Evolutionary conservation across 2,888 invertebrate genomes (phyloP).

Genomic region (Falcaria lacertinaria): DNA sequence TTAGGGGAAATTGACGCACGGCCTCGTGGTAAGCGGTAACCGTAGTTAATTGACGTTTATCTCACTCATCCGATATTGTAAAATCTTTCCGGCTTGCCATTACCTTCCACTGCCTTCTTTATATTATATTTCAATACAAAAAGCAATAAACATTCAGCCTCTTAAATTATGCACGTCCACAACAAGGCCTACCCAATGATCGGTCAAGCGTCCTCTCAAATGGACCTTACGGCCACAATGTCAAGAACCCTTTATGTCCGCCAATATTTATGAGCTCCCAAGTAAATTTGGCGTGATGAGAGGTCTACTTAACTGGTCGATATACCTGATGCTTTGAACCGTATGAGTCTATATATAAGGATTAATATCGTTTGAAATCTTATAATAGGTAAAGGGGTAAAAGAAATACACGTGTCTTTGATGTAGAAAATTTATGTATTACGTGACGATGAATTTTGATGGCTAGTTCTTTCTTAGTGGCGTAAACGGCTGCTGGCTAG

Average conservation of each 20-base stretch:
- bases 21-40: too few relatives aligned
- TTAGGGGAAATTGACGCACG: too few relatives aligned
- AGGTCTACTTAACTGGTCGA: slow-evolving; percentile 4
- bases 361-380: slow-evolving; percentile 6
- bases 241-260: slow-evolving; percentile 47
- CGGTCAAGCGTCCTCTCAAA: slow-evolving; percentile 48
- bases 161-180: slow-evolving; percentile 46
- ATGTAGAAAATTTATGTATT: slow-evolving; percentile 22
- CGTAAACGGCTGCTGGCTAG: not conserved
- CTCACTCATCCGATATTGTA: too few relatives aligned
- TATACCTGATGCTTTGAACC: slow-evolving; percentile 5
- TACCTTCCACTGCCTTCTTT: too few relatives aligned
- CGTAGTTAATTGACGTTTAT: too few relatives aligned
- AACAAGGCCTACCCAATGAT: slow-evolving; percentile 29
- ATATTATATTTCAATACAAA: not conserved
- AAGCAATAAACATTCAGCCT: slow-evolving; percentile 5
- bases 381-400: slow-evolving; percentile 1
- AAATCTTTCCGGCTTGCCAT: too few relatives aligned
- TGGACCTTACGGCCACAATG: slow-evolving; percentile 43
- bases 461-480: slow-evolving; percentile 24
- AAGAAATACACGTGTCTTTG: slow-evolving; percentile 20
- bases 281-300: slow-evolving; percentile 41
- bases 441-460: slow-evolving; percentile 39
- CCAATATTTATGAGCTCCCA: slow-evolving; percentile 57
- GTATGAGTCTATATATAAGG: slow-evolving; percentile 17